Percentiles rank a stretch among this genome's conserved stretches.
Evolutionary conservation across 2,113 vertebrate species (phyloP).

Genomic region (mouse (Mus musculus)): DNA sequence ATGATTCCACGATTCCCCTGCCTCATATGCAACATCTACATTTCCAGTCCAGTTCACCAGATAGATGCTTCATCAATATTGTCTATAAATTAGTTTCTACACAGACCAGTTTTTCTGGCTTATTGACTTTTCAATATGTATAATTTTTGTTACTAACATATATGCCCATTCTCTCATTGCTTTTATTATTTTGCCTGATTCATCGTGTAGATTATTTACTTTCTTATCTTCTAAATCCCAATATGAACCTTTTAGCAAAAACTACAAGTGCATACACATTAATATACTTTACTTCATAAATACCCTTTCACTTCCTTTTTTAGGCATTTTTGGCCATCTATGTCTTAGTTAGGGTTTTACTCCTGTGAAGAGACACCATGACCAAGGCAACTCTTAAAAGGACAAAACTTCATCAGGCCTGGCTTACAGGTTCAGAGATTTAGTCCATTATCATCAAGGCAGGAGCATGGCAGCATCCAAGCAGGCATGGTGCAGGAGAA

Average conservation of each 20-base stretch:
- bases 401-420: too few relatives aligned
- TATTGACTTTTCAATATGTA: background rate
- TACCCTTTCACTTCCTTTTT: background rate
- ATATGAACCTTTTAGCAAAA: background rate
- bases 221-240: background rate
- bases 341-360: too few relatives aligned
- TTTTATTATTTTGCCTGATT: background rate
- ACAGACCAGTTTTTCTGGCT: background rate
- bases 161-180: background rate
- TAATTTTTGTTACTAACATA: conserved; percentile 37
- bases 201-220: background rate
- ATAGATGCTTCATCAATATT: background rate
- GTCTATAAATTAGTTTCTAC: conserved; percentile 19
- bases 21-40: background rate
- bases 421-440: too few relatives aligned
- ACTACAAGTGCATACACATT: background rate
- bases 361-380: too few relatives aligned
- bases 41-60: background rate
- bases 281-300: background rate
- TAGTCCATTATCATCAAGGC: too few relatives aligned
- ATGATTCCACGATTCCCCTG: background rate
- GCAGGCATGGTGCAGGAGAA: too few relatives aligned
- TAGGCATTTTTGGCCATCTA: background rate
- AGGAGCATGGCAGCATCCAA: too few relatives aligned
- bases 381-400: too few relatives aligned